Evolutionary conservation across 2,888 invertebrate genomes (phyloP).

Genomic region (Dromius quadrimaculatus): DNA sequence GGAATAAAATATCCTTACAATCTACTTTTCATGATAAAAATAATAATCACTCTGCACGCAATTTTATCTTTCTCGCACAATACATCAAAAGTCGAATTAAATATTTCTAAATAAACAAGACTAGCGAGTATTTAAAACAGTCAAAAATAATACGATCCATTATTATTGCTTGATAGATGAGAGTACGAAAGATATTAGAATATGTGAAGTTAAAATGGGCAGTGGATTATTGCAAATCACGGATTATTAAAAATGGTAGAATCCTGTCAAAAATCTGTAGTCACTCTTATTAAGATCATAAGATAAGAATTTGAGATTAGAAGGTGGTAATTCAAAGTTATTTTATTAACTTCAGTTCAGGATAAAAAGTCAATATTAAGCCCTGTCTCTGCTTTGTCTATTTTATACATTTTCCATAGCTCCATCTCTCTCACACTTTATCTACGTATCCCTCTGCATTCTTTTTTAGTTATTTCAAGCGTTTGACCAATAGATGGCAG

Average conservation of each 20-base stretch:
- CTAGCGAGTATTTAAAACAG: slow-evolving; percentile 41
- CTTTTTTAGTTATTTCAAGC: too few species aligned
- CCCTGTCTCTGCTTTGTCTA: too few species aligned
- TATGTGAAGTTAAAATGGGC: slow-evolving; percentile 38
- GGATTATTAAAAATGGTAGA: slow-evolving; percentile 39
- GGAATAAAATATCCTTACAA: slow-evolving; percentile 22
- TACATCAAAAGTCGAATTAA: slow-evolving; percentile 28
- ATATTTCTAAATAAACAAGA: slow-evolving; percentile 39
- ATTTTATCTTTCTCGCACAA: slow-evolving; percentile 34
- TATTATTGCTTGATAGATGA: slow-evolving; percentile 45
- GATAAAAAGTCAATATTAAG: too few species aligned
- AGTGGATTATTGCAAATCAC: slow-evolving; percentile 52
- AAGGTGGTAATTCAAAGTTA: too few species aligned
- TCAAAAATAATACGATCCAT: slow-evolving; percentile 33
- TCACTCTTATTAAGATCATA: slow-evolving; percentile 41
- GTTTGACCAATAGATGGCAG: too few species aligned
- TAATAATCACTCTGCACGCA: slow-evolving; percentile 36
- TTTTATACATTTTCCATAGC: too few species aligned
- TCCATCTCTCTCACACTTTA: too few species aligned
- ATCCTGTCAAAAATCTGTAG: slow-evolving; percentile 24
- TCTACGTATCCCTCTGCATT: too few species aligned
- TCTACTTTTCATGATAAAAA: slow-evolving; percentile 24
- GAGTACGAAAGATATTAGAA: slow-evolving; percentile 27
- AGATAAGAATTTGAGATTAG: too few species aligned
- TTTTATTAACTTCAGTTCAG: too few species aligned